Percentiles rank a stretch among this genome's conserved stretches.
phyloP scores from a whole-genome alignment of 2,888 invertebrate genomes.

The Xanthia icteritia region DNA sequence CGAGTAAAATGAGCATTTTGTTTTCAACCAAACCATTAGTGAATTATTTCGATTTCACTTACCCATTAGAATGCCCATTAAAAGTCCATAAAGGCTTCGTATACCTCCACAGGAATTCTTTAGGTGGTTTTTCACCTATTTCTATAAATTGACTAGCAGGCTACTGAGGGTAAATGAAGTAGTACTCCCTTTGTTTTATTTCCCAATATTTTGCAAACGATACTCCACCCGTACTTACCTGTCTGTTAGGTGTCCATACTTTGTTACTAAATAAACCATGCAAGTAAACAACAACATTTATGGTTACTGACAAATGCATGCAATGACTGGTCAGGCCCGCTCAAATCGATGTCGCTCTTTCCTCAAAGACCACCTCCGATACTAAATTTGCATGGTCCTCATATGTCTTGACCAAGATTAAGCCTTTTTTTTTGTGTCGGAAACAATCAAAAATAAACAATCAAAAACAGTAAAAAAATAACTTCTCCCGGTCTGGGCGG shows the following conservation, averaged over 20 bases:
- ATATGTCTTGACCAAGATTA: neutral
- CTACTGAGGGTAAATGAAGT: neutral
- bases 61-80: constrained; percentile 17
- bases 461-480: no score
- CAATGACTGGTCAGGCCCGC: neutral
- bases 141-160: neutral
- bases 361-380: neutral
- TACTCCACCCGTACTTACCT: neutral
- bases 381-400: neutral
- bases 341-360: neutral
- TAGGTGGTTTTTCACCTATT: neutral
- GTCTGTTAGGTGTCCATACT: neutral
- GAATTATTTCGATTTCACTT: constrained; percentile 25
- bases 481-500: no score
- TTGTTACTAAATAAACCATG: neutral
- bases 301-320: neutral
- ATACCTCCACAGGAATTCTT: constrained; percentile 2
- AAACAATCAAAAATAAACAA: no score
- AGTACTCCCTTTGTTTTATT: neutral
- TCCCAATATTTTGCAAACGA: neutral
- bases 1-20: constrained; percentile 19
- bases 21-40: constrained; percentile 34
- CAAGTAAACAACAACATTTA: neutral
- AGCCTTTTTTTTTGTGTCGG: no score
- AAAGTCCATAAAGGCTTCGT: constrained; percentile 1